A percentile compares a stretch with the other conserved stretches of the same genome.
phyloP scores from a whole-genome alignment of 2,113 vertebrate genomes.

The Mandrillus leucophaeus region DNA sequence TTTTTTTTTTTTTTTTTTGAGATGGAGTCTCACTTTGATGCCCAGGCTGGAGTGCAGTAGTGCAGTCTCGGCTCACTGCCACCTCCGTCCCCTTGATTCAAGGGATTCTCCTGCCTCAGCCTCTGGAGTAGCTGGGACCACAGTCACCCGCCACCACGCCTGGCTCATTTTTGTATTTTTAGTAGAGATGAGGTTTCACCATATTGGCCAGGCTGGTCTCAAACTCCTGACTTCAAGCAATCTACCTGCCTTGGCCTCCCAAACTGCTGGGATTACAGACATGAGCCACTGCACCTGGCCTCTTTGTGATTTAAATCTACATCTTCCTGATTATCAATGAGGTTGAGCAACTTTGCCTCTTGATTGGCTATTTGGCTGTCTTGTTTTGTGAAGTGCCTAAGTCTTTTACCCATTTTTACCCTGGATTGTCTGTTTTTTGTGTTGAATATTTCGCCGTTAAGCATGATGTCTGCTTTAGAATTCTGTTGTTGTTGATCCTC shows the following conservation, averaged over 20 bases:
- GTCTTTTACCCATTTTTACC: not conserved
- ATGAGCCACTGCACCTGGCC: fast-evolving
- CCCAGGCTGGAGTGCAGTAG: not conserved
- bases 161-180: not conserved
- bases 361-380: not conserved
- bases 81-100: not conserved
- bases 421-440: not conserved
- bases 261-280: not conserved
- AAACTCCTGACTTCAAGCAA: not conserved
- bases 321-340: too few species aligned
- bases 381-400: not conserved
- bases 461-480: not conserved
- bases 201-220: not conserved
- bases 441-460: not conserved
- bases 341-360: not conserved
- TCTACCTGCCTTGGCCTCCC: not conserved
- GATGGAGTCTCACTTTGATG: not conserved
- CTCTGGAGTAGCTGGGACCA: not conserved
- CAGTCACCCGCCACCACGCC: not conserved
- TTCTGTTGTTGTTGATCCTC: fast-evolving
- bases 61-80: not conserved
- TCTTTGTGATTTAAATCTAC: too few species aligned
- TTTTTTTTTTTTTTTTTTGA: not conserved
- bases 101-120: not conserved
- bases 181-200: not conserved